Percentiles rank a stretch among this genome's conserved stretches.
Conservation (phyloP, 2,797 vertebrate species). For the Enoplosus armatus region DNA sequence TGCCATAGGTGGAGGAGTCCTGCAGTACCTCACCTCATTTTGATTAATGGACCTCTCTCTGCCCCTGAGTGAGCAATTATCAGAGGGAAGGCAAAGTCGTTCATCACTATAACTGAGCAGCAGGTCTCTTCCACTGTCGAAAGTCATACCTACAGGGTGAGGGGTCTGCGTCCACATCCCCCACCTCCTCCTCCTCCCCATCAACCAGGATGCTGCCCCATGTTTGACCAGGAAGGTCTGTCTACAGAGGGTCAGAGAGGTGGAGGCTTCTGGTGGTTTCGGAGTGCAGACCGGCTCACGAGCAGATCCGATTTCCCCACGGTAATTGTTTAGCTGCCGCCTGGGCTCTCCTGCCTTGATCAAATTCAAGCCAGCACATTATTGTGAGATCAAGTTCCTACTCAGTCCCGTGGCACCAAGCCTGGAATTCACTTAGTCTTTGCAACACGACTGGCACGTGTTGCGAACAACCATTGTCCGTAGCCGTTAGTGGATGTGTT, state of each 20-base stretch:
- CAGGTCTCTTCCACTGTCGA: conserved; percentile 72
- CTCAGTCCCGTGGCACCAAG: conserved; percentile 45
- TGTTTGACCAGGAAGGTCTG: conserved; percentile 49
- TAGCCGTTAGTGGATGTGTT: conserved; percentile 42
- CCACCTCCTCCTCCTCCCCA: background rate
- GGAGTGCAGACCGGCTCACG: conserved; percentile 16
- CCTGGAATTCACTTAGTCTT: conserved; percentile 52
- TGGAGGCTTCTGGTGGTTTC: conserved; percentile 37
- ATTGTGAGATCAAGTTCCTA: conserved; percentile 60
- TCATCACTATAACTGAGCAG: conserved; percentile 86
- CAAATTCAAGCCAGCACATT: conserved; percentile 56
- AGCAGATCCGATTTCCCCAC: conserved; percentile 68
- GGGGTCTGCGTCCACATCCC: conserved; percentile 53
- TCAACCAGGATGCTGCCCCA: conserved; percentile 34
- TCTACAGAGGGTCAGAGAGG: conserved; percentile 50
- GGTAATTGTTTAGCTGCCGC: conserved; percentile 62
- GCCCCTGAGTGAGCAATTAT: conserved; percentile 91
- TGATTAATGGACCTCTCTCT: conserved; percentile 89
- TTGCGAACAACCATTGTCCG: conserved; percentile 38
- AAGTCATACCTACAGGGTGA: conserved; percentile 76
- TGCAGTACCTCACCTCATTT: conserved; percentile 81
- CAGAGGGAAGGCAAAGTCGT: conserved; percentile 86
- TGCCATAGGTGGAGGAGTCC: conserved; percentile 75
- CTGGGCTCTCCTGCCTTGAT: conserved; percentile 51
- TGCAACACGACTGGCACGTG: conserved; percentile 39